Conservation (phyloP, 1,140 invertebrate species). For the Hylaeus volcanicus region DNA sequence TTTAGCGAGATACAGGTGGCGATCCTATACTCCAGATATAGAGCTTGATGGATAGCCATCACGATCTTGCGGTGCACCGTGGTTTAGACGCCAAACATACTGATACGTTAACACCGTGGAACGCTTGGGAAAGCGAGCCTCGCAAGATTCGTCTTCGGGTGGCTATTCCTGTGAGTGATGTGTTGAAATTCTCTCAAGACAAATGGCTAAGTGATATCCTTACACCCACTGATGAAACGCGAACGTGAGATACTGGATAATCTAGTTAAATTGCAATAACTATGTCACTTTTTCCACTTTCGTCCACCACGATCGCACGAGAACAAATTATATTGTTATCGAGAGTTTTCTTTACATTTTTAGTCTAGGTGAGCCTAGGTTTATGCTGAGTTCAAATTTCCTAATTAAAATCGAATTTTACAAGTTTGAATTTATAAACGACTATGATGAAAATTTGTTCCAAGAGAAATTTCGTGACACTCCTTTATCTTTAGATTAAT, state of each 20-base stretch:
- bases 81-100: constrained; percentile 62
- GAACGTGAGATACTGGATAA: constrained; percentile 2
- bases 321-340: too few relatives aligned
- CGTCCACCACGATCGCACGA: too few relatives aligned
- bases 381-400: too few relatives aligned
- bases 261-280: not conserved
- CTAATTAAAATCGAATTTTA: too few relatives aligned
- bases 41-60: constrained; percentile 60
- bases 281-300: too few relatives aligned
- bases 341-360: too few relatives aligned
- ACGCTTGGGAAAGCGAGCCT: constrained; percentile 15
- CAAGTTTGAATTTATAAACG: too few relatives aligned
- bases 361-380: too few relatives aligned
- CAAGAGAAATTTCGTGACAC: too few relatives aligned
- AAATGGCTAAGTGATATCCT: constrained; percentile 5
- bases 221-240: constrained; percentile 3
- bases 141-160: constrained; percentile 24
- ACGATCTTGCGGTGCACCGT: constrained; percentile 59
- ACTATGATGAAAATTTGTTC: too few relatives aligned
- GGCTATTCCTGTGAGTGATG: constrained; percentile 5
- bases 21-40: constrained; percentile 47
- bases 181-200: constrained; percentile 6
- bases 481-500: too few relatives aligned
- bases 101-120: constrained; percentile 50
- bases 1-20: constrained; percentile 64